Base-by-base conservation (phyloP, 2,113 vertebrate genomes). In the Amphilophus citrinellus region DNA sequence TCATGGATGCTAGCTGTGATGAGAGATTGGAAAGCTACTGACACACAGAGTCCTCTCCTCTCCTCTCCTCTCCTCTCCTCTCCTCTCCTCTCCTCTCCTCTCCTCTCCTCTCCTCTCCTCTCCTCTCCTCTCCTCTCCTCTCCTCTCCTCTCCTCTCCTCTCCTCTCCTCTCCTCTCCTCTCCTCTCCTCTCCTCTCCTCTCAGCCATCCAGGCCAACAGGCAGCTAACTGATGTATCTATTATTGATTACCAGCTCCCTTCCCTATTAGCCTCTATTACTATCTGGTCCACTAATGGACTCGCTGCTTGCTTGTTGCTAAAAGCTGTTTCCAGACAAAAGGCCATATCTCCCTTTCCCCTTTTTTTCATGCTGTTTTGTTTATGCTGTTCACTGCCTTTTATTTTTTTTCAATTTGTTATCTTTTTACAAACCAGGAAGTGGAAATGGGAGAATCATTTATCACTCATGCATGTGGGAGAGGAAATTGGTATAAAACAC, bases 201-300 rank as follows among this genome's bases (percentile, higher is more conserved):
- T 60, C 62, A 22, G 14, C 47, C n/a, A 73, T 82, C 22, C 50
- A 79, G 47, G 30, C 80, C 81, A 82, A 61, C 44, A 77, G 24
- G 62, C 80, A 61, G 60, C 78, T 84, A 88, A 91, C 80, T 87
- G 82, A 87, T 7, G 8, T 22, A 84, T 90, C 76, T 57, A 84
- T 90, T 90, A 91, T 90, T 77, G 88, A 93, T 87, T 66, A 75
- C 35, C 60, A 73, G 56, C 77, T 83, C 65, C 39, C 80, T 58
- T 53, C 80, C 60, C 88, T 83, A 59, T 91, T 84, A 88, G 62
- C 77, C 61, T 84, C 66, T 61, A 44, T 87, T 83, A 85, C 66
- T 77, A 68, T 84, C 82, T 82, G 79, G 8, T 57, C 61, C 37
- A 61, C 24, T 83, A 92, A 89, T 83, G 60, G 44, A 76, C 63